A percentile compares a stretch with the other conserved stretches of the same genome.
Conservation (phyloP, 1,140 invertebrate species). For the Pseudomyrmex dendroicus region DNA sequence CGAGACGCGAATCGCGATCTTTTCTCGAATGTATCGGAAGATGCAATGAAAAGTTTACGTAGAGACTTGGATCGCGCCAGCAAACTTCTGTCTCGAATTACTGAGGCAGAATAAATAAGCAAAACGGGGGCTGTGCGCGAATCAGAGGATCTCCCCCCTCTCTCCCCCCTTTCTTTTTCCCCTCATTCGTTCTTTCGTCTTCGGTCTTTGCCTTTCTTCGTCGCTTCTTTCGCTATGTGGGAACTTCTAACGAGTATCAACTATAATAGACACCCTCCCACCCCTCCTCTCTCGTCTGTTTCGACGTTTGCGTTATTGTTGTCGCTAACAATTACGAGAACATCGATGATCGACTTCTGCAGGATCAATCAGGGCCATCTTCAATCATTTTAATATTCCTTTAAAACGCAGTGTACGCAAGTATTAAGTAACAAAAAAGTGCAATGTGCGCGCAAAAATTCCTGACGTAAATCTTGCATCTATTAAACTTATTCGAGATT, state of each 20-base stretch:
- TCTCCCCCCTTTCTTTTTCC: neutral
- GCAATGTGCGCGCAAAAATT: no score
- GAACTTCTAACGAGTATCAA: slow-evolving; percentile 61
- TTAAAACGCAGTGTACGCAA: neutral
- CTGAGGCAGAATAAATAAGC: slow-evolving; percentile 69
- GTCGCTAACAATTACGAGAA: slow-evolving; percentile 51
- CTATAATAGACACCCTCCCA: slow-evolving; percentile 59
- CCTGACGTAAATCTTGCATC: no score
- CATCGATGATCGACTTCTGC: slow-evolving; percentile 17
- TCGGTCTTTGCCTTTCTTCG: slow-evolving; percentile 5
- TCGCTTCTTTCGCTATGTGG: slow-evolving; percentile 6
- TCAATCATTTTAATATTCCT: no score
- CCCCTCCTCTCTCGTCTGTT: neutral
- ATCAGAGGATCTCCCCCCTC: slow-evolving; percentile 45
- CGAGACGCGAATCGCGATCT: slow-evolving; percentile 14
- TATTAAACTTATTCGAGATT: slow-evolving; percentile 54
- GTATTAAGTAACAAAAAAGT: no score
- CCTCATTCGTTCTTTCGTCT: neutral
- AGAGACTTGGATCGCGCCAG: slow-evolving; percentile 62
- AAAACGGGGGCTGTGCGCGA: slow-evolving; percentile 63
- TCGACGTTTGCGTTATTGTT: slow-evolving; percentile 38
- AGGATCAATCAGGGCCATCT: no score
- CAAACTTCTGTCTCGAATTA: slow-evolving; percentile 66
- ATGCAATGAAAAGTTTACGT: slow-evolving; percentile 57
- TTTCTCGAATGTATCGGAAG: slow-evolving; percentile 21